Base-by-base conservation (phyloP, 2,888 invertebrate species). In the Drosophila pegasa region DNA sequence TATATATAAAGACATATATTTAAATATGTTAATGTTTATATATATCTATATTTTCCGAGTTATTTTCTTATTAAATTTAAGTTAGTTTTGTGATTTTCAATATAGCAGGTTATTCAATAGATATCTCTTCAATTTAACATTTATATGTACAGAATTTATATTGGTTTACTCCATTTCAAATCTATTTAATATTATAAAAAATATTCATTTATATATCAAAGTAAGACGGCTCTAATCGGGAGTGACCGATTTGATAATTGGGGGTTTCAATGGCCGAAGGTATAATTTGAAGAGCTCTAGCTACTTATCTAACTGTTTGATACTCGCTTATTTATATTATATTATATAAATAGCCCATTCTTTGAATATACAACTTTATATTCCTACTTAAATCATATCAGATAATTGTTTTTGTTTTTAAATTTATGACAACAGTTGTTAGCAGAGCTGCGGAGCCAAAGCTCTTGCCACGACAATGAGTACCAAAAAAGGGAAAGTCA, bases 401-500 rank as follows among this genome's bases (percentile, higher is more conserved):
- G 10, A 51, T 20, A 48, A 20, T 9, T 14, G n/a, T 48, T 18
- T 20, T 18, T 40, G 37, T 33, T 51, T 64, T n/a, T 38, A 37
- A 52, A 63, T 54, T 54, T 47, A 38, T 62, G 37, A 40, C n/a
- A 52, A 38, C 27, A 10, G 22, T 61, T 47, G 48, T 37, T 43
- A 31, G 25, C 51, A n/a, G 61, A 43, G 29, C 25, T 40, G 27
- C 33, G 37, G 10, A n/a, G 18, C 14, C 54, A 29, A 43, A 48
- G 38, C 18, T 20, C 27, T 27, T 20, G 47, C 33, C n/a, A 31
- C 20, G 25, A 37, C 65, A 41, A 58, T 58, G 35, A 38, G 35
- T 48, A 37, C 35, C 52, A 38, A 38, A 35, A 20, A 31, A 20
- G 40, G 18, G n/a, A 40, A 14, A 22, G 43, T 47, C 47, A 40